Percentiles rank a stretch among this genome's conserved stretches.
Conservation (phyloP, 2,113 vertebrate genomes). For the Falco punctatus region DNA sequence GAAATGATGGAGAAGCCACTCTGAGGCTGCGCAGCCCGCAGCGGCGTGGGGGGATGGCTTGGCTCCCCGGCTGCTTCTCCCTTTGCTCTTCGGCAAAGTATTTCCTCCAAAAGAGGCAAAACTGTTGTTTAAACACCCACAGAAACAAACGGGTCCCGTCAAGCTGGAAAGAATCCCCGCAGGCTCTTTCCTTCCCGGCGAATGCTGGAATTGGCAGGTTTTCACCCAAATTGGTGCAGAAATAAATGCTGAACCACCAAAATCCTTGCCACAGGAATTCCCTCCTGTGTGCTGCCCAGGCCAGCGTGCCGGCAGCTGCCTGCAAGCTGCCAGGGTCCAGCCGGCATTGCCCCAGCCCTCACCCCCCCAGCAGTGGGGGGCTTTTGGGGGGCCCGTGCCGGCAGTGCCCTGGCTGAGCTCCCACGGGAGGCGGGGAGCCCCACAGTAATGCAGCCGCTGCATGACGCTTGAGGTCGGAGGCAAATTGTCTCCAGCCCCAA, state of each 20-base stretch:
- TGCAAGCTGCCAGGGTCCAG: not conserved
- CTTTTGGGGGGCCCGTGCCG: accelerated
- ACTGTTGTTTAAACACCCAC: not conserved
- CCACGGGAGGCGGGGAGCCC: not conserved
- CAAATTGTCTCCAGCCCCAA: not conserved
- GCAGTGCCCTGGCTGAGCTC: not conserved
- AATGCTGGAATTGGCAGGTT: not conserved
- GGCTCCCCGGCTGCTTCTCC: not conserved
- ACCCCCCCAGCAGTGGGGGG: not conserved
- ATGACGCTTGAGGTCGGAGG: not conserved
- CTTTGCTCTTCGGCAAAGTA: not conserved
- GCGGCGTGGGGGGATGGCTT: not conserved
- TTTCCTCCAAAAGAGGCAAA: slow-evolving; percentile 10
- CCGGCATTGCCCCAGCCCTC: not conserved
- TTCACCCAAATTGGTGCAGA: not conserved
- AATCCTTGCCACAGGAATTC: slow-evolving; percentile 39
- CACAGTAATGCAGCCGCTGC: not conserved
- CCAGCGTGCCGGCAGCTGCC: not conserved
- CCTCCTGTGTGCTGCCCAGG: not conserved
- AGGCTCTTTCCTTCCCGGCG: not conserved
- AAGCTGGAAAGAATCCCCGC: slow-evolving; percentile 7
- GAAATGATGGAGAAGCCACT: not conserved
- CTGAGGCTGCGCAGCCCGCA: not conserved
- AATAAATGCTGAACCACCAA: not conserved
- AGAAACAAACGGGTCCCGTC: not conserved